Evolutionary conservation across 2,113 vertebrate genomes (phyloP).

Genomic region (Felis catus): F.catus_Fca126_mat1.0 CM031425.1:4929501-4930000

Average conservation of each 20-base stretch:
- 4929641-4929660: slow-evolving; percentile 55
- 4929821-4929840: background rate
- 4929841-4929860: background rate
- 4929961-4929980: fast-evolving
- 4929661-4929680: slow-evolving; percentile 26
- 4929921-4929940: background rate
- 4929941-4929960: background rate
- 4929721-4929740: background rate
- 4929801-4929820: background rate
- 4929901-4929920: background rate
- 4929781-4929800: background rate
- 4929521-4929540: slow-evolving; percentile 61
- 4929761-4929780: background rate
- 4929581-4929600: background rate
- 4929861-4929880: background rate
- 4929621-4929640: background rate
- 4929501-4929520: background rate
- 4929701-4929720: background rate
- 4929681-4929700: background rate
- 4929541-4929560: slow-evolving; percentile 7
- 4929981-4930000: background rate
- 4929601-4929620: background rate
- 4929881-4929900: background rate
- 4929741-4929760: background rate
- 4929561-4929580: background rate